Evolutionary conservation across 2,888 invertebrate species (phyloP).

Genomic region (Lithophane leautieri): DNA sequence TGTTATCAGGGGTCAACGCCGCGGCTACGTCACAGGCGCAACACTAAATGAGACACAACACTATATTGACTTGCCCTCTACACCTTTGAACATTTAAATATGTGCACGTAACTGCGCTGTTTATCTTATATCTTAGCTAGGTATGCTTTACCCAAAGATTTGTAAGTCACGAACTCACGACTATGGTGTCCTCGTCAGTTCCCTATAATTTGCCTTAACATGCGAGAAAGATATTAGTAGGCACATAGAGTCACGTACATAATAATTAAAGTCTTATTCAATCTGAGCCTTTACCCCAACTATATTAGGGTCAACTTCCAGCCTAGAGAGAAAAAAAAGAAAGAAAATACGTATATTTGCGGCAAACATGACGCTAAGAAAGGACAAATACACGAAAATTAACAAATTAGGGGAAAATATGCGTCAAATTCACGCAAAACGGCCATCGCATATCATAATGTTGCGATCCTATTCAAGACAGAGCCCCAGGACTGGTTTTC

Average conservation of each 20-base stretch:
- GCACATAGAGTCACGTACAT: constrained; percentile 3
- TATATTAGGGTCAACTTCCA: too few relatives aligned
- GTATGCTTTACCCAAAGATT: neutral
- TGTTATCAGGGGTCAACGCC: constrained; percentile 74
- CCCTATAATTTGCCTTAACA: neutral
- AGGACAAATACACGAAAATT: too few relatives aligned
- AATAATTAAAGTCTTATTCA: neutral
- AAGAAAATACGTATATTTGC: too few relatives aligned
- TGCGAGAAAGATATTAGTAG: neutral
- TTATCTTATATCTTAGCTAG: neutral
- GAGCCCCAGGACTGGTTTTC: too few relatives aligned
- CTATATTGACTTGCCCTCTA: constrained; percentile 43
- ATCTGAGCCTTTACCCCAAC: too few relatives aligned
- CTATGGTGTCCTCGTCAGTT: neutral
- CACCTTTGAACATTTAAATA: constrained; percentile 23
- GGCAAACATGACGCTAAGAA: too few relatives aligned
- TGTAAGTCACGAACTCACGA: constrained; percentile 10
- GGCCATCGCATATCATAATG: too few relatives aligned
- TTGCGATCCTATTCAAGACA: too few relatives aligned
- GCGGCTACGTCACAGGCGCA: constrained; percentile 48
- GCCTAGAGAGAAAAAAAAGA: too few relatives aligned
- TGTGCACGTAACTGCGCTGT: neutral
- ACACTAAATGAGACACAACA: constrained; percentile 22
- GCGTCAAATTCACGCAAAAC: too few relatives aligned
- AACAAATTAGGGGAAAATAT: too few relatives aligned